Conservation (phyloP, 2,113 vertebrate species). For the Spermophilus dauricus region DNA sequence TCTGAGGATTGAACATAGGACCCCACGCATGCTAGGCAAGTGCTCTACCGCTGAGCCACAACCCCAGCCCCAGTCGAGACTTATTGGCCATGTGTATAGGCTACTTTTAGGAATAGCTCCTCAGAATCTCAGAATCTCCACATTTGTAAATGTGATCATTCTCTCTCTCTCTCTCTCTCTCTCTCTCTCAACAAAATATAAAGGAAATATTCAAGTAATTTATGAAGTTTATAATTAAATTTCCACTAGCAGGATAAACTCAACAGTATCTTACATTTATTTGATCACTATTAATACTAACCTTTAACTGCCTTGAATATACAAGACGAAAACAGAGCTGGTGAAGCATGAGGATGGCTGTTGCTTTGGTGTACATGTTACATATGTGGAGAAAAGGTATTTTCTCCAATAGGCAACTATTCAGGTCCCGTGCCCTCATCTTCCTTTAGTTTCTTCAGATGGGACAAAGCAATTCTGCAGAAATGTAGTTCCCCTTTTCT, state of each 20-base stretch:
- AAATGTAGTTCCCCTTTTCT: neutral
- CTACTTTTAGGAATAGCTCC: neutral
- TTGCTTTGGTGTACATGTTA: neutral
- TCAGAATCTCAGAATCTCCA: conserved; percentile 7
- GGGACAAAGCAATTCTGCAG: neutral
- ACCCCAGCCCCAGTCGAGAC: neutral
- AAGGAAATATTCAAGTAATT: conserved; percentile 8
- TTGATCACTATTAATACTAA: conserved; percentile 16
- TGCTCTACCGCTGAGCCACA: no score
- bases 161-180: neutral
- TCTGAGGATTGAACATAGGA: no score
- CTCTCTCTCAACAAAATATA: neutral
- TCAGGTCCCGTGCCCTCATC: neutral
- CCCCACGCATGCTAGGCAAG: no score
- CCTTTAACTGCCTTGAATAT: neutral
- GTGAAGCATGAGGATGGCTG: neutral
- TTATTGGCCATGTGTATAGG: neutral
- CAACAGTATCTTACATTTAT: neutral
- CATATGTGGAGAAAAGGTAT: accelerated
- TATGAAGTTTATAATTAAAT: conserved; percentile 42
- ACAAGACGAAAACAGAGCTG: neutral
- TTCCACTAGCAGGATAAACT: neutral
- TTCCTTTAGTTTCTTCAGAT: neutral
- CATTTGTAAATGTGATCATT: neutral
- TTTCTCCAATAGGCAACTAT: neutral